Percentiles rank a stretch among this genome's conserved stretches.
Conservation (phyloP, 2,113 vertebrate species). For the Semicossyphus pulcher region DNA sequence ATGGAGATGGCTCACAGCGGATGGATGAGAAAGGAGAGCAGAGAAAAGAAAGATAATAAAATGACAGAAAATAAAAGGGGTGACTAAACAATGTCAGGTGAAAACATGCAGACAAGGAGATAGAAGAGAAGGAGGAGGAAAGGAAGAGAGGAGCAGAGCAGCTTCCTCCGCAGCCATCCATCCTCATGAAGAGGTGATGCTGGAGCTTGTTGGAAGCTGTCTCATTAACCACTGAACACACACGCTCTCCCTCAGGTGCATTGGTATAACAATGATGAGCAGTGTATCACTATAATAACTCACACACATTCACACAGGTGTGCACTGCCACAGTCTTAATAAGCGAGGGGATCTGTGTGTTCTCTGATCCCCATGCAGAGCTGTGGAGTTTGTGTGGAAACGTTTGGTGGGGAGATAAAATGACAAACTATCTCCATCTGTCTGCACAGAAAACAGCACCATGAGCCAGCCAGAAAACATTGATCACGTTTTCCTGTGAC, state of each 20-base stretch:
- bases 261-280: slow-evolving; percentile 55
- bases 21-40: background rate
- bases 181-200: slow-evolving; percentile 5
- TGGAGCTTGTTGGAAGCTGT: slow-evolving; percentile 4
- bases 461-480: background rate
- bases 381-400: background rate
- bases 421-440: slow-evolving; percentile 17
- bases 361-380: background rate
- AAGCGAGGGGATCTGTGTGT: slow-evolving; percentile 17
- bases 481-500: background rate
- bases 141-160: background rate
- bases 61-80: background rate
- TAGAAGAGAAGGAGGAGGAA: background rate
- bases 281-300: background rate
- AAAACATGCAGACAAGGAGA: background rate
- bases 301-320: background rate
- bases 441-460: background rate
- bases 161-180: slow-evolving; percentile 14
- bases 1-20: slow-evolving; percentile 14
- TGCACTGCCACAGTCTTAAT: slow-evolving; percentile 27
- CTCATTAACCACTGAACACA: slow-evolving; percentile 45
- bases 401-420: slow-evolving; percentile 1
- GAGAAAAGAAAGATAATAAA: background rate
- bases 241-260: slow-evolving; percentile 41
- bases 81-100: slow-evolving; percentile 1